Evolutionary conservation across 2,797 vertebrate species (phyloP).

Genomic region (Falco berigora): DNA sequence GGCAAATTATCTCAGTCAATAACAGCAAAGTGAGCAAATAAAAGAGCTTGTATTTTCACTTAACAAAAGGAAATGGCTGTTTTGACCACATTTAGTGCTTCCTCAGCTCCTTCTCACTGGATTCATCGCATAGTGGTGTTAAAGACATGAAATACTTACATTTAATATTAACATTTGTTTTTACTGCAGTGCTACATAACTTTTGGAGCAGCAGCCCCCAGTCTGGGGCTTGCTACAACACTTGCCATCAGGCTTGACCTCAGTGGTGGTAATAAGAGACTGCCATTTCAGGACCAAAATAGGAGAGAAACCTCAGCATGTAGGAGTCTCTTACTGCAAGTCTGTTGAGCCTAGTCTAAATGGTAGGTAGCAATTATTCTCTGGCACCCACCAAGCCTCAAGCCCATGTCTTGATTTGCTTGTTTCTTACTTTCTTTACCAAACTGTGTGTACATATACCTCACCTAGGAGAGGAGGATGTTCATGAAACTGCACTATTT

Average conservation of each 20-base stretch:
- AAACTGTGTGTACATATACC: too few relatives aligned
- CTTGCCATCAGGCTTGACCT: not conserved
- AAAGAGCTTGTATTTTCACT: not conserved
- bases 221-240: not conserved
- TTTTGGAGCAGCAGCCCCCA: not conserved
- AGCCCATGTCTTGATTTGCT: not conserved
- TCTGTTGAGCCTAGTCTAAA: not conserved
- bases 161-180: not conserved
- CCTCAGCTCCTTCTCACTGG: not conserved
- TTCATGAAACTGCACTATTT: not conserved
- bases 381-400: not conserved
- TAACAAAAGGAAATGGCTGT: not conserved
- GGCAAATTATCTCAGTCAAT: conserved; percentile 30
- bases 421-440: not conserved
- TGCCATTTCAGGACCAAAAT: not conserved
- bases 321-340: not conserved
- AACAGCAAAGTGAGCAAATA: conserved; percentile 43
- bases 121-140: not conserved
- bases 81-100: not conserved
- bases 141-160: not conserved
- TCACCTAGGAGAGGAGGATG: not conserved
- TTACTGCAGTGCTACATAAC: not conserved
- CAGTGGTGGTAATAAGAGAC: not conserved
- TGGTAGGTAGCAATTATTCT: not conserved
- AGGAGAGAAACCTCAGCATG: not conserved